Evolutionary conservation across 2,888 invertebrate species (phyloP), one percentile per base, ranked within the genome.

Genomic region (Hirtodrosophila confusa): DNA sequence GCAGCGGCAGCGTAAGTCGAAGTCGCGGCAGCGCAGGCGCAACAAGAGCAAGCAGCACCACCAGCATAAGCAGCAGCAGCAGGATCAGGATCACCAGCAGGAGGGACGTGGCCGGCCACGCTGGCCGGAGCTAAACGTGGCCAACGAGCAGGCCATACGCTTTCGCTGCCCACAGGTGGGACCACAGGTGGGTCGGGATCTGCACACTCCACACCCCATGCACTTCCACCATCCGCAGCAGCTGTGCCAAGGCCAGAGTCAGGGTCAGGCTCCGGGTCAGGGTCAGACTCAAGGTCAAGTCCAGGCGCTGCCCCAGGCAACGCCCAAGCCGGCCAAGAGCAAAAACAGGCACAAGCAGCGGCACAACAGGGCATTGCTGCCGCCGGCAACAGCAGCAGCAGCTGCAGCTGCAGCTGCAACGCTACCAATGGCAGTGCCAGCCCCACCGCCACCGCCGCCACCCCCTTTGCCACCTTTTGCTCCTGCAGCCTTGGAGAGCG

Each of bases 151-250:
- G 75, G 91, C 90, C 23, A 90, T 90, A 64, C 87, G 90, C 44
- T 90, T 90, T 55, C 90, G 90, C 41, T 90, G 90, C 53, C 90
- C 90, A 48, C 90, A 90, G 70, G 90, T 90, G 57, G 90, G 89
- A 17, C 89, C 90, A 48, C 89, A 82, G 67, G 83, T 88, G 68
- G 89, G 89, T 33, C 88, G 89, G 57, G 88, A 89, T 72, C 72
- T 82, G 55, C 86, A 86, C 49, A 77, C 78, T 44, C 89, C 84
- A 36, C 89, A 88, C 50, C 77, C 88, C 37, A 69, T 89, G 78
- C 90, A 90, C 56, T 90, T 90, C 41, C 90, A 90, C 53, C 90
- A 90, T 75, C 90, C 90, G 31, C 90, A 90, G 49, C 84, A 84
- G 54, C 62, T 85, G 74, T 29, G 58, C 41, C 58, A 80, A 56